Evolutionary conservation across 2,113 vertebrate genomes (phyloP).

Genomic region (Pardalotus punctatus): DNA sequence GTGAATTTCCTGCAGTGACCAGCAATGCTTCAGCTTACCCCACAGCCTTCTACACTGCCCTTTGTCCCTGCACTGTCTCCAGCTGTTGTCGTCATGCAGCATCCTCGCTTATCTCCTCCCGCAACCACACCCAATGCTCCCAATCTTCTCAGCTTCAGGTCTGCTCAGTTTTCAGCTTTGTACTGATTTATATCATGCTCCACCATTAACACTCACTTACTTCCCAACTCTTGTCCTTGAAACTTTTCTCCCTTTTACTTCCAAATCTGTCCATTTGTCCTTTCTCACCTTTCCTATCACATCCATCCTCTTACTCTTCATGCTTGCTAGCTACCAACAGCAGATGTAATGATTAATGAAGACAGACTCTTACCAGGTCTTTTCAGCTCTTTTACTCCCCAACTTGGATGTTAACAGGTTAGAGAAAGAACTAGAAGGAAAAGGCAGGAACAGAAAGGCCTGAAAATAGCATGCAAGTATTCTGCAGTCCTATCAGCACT

Average conservation of each 20-base stretch:
- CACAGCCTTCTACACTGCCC: not conserved
- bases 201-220: not conserved
- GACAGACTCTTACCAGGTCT: not conserved
- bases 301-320: not conserved
- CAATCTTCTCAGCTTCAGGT: rapidly evolving
- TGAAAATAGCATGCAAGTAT: not conserved
- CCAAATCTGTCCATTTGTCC: not conserved
- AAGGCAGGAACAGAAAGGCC: not conserved
- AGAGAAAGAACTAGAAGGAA: not conserved
- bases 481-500: not conserved
- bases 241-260: not conserved
- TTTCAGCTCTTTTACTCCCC: not conserved
- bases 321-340: not conserved
- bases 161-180: not conserved
- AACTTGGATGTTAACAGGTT: not conserved
- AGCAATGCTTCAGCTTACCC: not conserved
- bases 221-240: not conserved
- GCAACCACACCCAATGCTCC: rapidly evolving
- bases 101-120: not conserved
- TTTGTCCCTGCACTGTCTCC: not conserved
- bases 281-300: not conserved
- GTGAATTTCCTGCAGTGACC: not conserved
- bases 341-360: not conserved
- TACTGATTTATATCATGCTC: not conserved
- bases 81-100: not conserved